Conservation (phyloP, 2,797 vertebrate species). For the Pantherophis alleghaniensis region DNA sequence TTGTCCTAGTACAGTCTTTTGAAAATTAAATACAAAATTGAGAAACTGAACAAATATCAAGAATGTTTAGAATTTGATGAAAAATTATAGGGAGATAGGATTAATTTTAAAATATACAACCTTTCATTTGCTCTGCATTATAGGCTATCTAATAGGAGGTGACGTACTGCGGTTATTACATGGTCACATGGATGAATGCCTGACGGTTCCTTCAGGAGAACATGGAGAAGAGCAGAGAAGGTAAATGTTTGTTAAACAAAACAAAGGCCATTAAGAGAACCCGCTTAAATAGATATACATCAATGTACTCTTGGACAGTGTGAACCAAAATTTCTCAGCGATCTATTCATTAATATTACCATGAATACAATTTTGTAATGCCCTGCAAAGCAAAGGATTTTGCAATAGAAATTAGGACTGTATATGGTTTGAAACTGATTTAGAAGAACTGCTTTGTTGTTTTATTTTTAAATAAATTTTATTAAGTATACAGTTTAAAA, state of each 20-base stretch:
- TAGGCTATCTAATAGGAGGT: constrained; percentile 92
- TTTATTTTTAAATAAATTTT: too few relatives aligned
- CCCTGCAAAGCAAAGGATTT: not conserved
- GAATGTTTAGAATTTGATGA: not conserved
- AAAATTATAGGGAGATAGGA: not conserved
- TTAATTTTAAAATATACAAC: not conserved
- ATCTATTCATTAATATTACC: not conserved
- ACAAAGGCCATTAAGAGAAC: not conserved
- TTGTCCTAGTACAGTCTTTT: not conserved
- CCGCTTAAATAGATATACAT: not conserved
- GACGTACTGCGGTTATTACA: constrained; percentile 91
- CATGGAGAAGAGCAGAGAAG: constrained; percentile 92
- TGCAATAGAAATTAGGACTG: not conserved
- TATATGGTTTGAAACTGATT: not conserved
- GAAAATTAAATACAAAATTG: not conserved
- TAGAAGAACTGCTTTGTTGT: not conserved
- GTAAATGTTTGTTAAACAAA: constrained; percentile 67
- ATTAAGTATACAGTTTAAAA: too few relatives aligned
- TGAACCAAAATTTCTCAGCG: not conserved
- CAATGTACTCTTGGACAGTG: not conserved
- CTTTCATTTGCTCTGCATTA: constrained; percentile 35
- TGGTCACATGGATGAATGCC: constrained; percentile 95
- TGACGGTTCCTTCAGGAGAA: constrained; percentile 91
- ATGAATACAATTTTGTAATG: not conserved
- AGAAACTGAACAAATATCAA: not conserved